Evolutionary conservation across 1,140 invertebrate genomes (phyloP), one percentile per base, ranked within the genome.

Genomic region (Drosophila eugracilis): DNA sequence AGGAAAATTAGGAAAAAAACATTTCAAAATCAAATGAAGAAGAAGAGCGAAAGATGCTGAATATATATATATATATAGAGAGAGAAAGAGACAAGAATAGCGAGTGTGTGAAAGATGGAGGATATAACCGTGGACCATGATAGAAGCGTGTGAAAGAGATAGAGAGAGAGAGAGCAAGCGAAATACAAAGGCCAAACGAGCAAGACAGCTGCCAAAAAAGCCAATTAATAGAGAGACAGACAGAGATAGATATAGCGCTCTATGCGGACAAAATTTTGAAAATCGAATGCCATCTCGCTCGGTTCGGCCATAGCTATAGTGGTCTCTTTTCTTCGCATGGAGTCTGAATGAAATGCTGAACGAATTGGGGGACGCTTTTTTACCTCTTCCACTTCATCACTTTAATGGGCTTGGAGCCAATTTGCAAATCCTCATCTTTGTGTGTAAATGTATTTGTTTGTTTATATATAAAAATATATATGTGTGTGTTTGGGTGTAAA

Each of bases 361-460:
- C 41, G 30, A 48, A 65, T 65, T 15, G 41, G 45, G 58, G 19
- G 34, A 52, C 45, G 44, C 59, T 32, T 41, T 39, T 74, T 88
- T 91, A 91, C 89, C 89, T 91, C 85, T 91, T 91, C 78, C 80
- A 91, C 71, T 91, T 91, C 63, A 90, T 75, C 73, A 91, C 90
- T 81, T 83, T 89, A 52, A 91, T 79, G 49, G 90, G 76, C 78
- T 90, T 90, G 39, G 75, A 84, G 60, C 80, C 85, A 75, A 90
- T 91, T 78, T 89, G 81, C 74, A 89, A 85, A 58, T 89, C 86
- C 62, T 90, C 88, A 73, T 90, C 89, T 91, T 90, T 78, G 34
- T 55, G 44, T 59, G 3, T 58, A 32, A 12, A 32, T 32, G 10
- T 30, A 30, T 30, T 9, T 30, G 3, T 28, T 9, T 7, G 3